A percentile compares a stretch with the other conserved stretches of the same genome.
Conservation (phyloP, 2,113 vertebrate genomes). For the Conger conger region DNA sequence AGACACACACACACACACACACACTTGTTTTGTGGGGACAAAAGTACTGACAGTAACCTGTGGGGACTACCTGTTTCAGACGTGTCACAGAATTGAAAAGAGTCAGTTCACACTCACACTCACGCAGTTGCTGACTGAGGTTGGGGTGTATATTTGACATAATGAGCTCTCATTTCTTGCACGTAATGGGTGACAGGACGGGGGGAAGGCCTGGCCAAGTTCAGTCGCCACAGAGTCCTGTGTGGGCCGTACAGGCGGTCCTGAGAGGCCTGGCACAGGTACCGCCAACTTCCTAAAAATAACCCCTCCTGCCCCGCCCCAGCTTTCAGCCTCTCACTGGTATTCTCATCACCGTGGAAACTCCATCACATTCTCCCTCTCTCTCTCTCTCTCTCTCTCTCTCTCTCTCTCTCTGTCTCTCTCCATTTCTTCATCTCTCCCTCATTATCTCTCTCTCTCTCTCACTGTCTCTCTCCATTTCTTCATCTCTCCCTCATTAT, state of each 20-base stretch:
- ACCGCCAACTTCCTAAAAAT: background rate
- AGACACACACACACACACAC: too few relatives aligned
- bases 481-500: background rate
- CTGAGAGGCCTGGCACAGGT: background rate
- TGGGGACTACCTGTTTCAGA: too few relatives aligned
- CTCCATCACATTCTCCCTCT: background rate
- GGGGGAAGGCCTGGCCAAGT: too few relatives aligned
- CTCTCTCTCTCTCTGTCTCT: too few relatives aligned
- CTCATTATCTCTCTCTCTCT: background rate
- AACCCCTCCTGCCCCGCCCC: conserved; percentile 26
- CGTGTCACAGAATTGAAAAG: too few relatives aligned
- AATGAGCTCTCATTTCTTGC: background rate
- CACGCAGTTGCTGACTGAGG: conserved; percentile 3
- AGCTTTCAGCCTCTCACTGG: conserved; percentile 35
- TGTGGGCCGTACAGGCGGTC: background rate
- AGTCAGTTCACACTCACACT: background rate
- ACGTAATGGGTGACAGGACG: too few relatives aligned
- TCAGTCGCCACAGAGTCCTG: background rate
- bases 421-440: background rate
- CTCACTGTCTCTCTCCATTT: background rate
- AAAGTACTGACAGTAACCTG: too few relatives aligned
- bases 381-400: background rate
- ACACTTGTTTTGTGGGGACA: too few relatives aligned
- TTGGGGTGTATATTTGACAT: background rate
- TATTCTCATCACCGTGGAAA: conserved; percentile 19